Percentiles rank a stretch among this genome's conserved stretches.
Evolutionary conservation across 2,113 vertebrate genomes (phyloP).

Genomic region (Oncorhynchus keta): DNA sequence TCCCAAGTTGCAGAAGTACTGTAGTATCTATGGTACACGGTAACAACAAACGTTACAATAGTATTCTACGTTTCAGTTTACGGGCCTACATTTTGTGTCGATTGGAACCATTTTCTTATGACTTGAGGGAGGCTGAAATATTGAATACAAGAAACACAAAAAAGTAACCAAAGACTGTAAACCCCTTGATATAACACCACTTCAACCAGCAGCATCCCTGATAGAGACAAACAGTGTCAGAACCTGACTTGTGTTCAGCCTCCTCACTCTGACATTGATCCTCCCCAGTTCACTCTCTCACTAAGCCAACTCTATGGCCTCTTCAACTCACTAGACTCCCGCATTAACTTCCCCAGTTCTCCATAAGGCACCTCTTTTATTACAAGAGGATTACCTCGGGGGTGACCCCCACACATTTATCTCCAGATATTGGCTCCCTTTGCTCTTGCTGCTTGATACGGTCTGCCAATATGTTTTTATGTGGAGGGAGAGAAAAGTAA

Average conservation of each 20-base stretch:
- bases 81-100: not conserved
- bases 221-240: slow-evolving; percentile 43
- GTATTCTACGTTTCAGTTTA: not conserved
- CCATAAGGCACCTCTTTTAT: slow-evolving; percentile 35
- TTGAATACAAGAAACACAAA: not conserved
- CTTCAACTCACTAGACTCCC: slow-evolving; percentile 62
- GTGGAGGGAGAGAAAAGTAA: not conserved
- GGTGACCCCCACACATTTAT: slow-evolving; percentile 45
- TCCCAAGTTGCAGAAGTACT: too few species aligned
- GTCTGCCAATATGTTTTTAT: slow-evolving; percentile 6
- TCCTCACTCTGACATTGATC: slow-evolving; percentile 71
- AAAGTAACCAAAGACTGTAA: not conserved
- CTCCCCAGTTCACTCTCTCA: slow-evolving; percentile 63
- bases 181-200: not conserved
- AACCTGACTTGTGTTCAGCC: slow-evolving; percentile 47
- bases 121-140: not conserved
- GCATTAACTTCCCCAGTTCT: slow-evolving; percentile 43
- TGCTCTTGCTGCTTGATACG: slow-evolving; percentile 28
- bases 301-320: slow-evolving; percentile 57
- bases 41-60: not conserved
- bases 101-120: not conserved
- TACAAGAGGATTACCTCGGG: slow-evolving; percentile 40
- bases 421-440: slow-evolving; percentile 37
- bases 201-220: slow-evolving; percentile 54
- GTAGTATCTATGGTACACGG: not conserved